These are phyloP conservation scores for Falco punctatus DNA, from an alignment of 2,113 vertebrate species.

Conservation along the genomic window DNA sequence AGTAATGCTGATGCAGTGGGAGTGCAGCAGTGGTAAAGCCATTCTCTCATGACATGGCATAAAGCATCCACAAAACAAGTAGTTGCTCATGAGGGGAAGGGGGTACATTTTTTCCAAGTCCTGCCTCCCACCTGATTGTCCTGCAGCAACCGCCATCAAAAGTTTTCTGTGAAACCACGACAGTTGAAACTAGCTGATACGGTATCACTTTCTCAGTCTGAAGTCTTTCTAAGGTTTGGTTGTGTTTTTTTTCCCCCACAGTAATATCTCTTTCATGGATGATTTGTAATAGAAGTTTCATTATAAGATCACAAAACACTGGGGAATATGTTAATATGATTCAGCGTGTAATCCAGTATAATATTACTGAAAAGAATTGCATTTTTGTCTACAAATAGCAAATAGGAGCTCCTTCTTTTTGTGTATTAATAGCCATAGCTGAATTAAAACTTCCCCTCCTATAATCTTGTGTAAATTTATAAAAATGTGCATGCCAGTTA, in stretches of 20 bases:
- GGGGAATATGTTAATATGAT: constrained; percentile 50
- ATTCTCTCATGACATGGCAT: background rate
- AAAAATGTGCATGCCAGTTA: background rate
- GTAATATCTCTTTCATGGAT: constrained; percentile 6
- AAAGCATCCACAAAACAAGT: background rate
- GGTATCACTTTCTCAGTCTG: background rate
- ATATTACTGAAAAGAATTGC: constrained; percentile 39
- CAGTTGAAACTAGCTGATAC: background rate
- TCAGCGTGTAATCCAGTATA: constrained; percentile 16
- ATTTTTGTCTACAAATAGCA: constrained; percentile 18
- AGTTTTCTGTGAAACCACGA: background rate
- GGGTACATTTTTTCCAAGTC: background rate
- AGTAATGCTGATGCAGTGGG: background rate
- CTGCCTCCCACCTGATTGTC: background rate
- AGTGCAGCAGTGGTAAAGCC: background rate
- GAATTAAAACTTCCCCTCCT: background rate
- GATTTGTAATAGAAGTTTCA: constrained; percentile 30
- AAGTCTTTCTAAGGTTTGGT: background rate
- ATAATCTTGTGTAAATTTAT: background rate
- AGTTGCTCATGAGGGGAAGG: background rate
- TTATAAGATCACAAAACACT: constrained; percentile 49
- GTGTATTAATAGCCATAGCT: background rate
- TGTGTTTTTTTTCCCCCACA: background rate
- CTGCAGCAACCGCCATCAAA: background rate
- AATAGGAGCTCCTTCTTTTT: background rate